Evolutionary conservation across 2,797 vertebrate species (phyloP).

Genomic region (Microctenopoma stevenorrisi): DNA sequence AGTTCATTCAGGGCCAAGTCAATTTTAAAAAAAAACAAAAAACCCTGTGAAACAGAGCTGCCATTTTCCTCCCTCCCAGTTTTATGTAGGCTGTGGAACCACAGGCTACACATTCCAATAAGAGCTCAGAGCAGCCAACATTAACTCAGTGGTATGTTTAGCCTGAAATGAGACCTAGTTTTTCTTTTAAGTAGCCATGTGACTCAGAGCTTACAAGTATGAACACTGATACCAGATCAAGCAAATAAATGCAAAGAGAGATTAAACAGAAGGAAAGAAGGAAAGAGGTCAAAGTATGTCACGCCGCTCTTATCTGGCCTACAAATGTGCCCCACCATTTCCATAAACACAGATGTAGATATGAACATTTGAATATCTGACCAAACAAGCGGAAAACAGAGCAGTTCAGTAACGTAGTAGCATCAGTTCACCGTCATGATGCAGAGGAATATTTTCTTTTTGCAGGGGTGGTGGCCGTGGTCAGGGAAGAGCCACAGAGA

Average conservation of each 20-base stretch:
- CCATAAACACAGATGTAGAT: constrained; percentile 35
- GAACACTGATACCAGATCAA: not conserved
- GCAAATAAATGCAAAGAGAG: not conserved
- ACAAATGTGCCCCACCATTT: constrained; percentile 19
- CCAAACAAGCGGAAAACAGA: constrained; percentile 5
- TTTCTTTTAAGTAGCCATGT: constrained; percentile 10
- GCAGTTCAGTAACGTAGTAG: constrained; percentile 1
- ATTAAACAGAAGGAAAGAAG: not conserved
- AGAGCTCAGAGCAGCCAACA: constrained; percentile 36
- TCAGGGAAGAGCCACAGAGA: too few relatives aligned
- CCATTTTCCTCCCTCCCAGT: constrained; percentile 56
- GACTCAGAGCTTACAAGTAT: not conserved
- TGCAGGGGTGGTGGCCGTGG: not conserved
- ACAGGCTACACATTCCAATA: constrained; percentile 56
- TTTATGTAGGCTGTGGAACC: constrained; percentile 54
- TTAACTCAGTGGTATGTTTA: constrained; percentile 34
- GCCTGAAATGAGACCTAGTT: constrained; percentile 38
- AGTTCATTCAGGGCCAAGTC: constrained; percentile 55
- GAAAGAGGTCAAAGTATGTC: constrained; percentile 8
- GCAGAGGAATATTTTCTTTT: not conserved
- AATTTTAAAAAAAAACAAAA: constrained; percentile 7
- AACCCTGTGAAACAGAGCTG: constrained; percentile 38
- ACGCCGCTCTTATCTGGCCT: not conserved
- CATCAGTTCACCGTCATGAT: constrained; percentile 4
- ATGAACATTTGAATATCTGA: constrained; percentile 49